A percentile compares a stretch with the other conserved stretches of the same genome.
Evolutionary conservation across 2,888 invertebrate species (phyloP).

Genomic region (Erebia aethiops): DNA sequence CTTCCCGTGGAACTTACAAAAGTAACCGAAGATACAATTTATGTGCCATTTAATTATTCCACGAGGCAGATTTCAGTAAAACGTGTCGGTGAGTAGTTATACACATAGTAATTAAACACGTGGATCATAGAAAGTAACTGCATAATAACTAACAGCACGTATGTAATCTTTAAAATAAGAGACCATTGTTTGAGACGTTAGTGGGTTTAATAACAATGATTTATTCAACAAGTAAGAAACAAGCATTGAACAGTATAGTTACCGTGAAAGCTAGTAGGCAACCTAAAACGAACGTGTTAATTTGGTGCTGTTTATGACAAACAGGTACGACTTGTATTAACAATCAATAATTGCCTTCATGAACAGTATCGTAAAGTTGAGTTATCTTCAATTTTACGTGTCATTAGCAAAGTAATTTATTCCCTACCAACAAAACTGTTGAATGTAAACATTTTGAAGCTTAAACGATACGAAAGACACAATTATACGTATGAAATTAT

Average conservation of each 20-base stretch:
- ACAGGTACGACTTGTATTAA: not conserved
- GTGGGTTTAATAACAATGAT: not conserved
- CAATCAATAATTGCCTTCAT: not conserved
- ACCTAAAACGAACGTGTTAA: not conserved
- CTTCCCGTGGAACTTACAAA: slow-evolving; percentile 77
- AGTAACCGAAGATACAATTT: slow-evolving; percentile 82
- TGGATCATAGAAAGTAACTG: slow-evolving; percentile 22
- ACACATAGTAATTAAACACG: slow-evolving; percentile 24
- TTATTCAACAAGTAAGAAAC: not conserved
- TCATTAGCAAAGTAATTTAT: not conserved
- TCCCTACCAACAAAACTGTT: not conserved
- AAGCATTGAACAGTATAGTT: not conserved
- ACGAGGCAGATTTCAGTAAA: slow-evolving; percentile 72
- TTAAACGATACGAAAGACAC: too few relatives aligned
- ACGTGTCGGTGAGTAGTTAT: slow-evolving; percentile 69
- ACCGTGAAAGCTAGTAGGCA: not conserved
- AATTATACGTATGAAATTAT: not conserved
- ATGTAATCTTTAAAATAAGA: slow-evolving; percentile 6
- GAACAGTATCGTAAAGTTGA: not conserved
- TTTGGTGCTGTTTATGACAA: slow-evolving; percentile 10
- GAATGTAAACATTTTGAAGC: not conserved
- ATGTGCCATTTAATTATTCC: slow-evolving; percentile 87
- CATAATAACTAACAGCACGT: slow-evolving; percentile 15
- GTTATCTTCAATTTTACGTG: not conserved
- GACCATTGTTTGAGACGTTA: slow-evolving; percentile 12